These are phyloP conservation scores for Cathartes aura DNA, from an alignment of 2,113 vertebrate genomes.

Conservation along the genomic window DNA sequence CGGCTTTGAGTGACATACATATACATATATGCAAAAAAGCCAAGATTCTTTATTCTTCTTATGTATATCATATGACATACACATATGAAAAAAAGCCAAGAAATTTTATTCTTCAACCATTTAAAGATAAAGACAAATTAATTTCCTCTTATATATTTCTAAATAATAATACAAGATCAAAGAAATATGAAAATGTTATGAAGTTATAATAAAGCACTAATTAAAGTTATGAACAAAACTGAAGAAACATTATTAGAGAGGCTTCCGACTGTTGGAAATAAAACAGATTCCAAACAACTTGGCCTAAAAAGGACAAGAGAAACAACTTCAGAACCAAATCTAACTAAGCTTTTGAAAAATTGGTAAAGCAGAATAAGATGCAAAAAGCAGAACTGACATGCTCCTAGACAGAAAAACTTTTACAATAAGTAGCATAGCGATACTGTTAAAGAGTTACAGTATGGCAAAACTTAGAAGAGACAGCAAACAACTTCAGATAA, in stretches of 20 bases:
- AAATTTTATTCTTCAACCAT: neutral
- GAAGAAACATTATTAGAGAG: neutral
- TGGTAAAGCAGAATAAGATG: neutral
- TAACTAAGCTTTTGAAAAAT: neutral
- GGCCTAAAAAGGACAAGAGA: neutral
- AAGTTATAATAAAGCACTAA: neutral
- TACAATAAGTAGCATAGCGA: neutral
- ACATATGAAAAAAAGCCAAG: neutral
- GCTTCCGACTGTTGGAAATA: neutral
- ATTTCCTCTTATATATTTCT: neutral
- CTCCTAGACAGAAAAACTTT: neutral
- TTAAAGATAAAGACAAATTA: neutral
- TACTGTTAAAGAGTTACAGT: neutral
- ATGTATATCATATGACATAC: neutral
- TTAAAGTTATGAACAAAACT: neutral
- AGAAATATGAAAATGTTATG: neutral
- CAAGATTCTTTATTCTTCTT: neutral
- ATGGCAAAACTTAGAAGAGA: neutral
- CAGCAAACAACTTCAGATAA: neutral
- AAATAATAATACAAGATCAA: neutral
- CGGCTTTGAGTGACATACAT: neutral
- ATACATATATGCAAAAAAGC: neutral
- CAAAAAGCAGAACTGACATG: neutral
- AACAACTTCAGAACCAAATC: neutral
- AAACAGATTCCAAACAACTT: neutral